Evolutionary conservation across 2,797 vertebrate genomes (phyloP).

Genomic region (Anas flavirostris): DNA sequence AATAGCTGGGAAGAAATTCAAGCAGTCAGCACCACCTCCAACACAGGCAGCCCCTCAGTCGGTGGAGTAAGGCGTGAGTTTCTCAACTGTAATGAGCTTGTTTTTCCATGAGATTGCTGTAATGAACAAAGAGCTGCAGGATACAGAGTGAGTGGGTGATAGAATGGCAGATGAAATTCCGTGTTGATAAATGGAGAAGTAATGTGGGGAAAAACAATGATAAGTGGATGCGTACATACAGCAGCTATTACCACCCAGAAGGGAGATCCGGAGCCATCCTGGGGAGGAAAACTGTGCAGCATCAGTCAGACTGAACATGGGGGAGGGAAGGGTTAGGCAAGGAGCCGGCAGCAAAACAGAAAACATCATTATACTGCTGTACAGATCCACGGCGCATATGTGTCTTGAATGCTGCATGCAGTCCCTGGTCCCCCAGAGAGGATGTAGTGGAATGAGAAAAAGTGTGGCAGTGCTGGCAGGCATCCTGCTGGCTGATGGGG

Average conservation of each 20-base stretch:
- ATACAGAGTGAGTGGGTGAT: slow-evolving; percentile 45
- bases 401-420: slow-evolving; percentile 41
- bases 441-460: slow-evolving; percentile 8
- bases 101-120: slow-evolving; percentile 61
- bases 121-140: slow-evolving; percentile 60
- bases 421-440: neutral
- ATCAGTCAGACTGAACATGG: slow-evolving; percentile 28
- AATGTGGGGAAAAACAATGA: slow-evolving; percentile 10
- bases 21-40: slow-evolving; percentile 51
- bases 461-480: slow-evolving; percentile 1
- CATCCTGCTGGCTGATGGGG: neutral
- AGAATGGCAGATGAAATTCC: slow-evolving; percentile 49
- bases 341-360: slow-evolving; percentile 65
- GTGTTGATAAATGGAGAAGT: slow-evolving; percentile 3
- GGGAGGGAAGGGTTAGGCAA: slow-evolving; percentile 41
- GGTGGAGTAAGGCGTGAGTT: slow-evolving; percentile 47
- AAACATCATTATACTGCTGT: slow-evolving; percentile 63
- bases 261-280: slow-evolving; percentile 48
- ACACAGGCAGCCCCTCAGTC: slow-evolving; percentile 56
- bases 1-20: slow-evolving; percentile 61
- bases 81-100: slow-evolving; percentile 42
- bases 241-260: slow-evolving; percentile 66
- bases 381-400: slow-evolving; percentile 31
- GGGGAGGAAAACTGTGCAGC: slow-evolving; percentile 34
- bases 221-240: neutral